Base-by-base conservation (phyloP, 2,797 vertebrate species). In the Silurus lanzhouensis region DNA sequence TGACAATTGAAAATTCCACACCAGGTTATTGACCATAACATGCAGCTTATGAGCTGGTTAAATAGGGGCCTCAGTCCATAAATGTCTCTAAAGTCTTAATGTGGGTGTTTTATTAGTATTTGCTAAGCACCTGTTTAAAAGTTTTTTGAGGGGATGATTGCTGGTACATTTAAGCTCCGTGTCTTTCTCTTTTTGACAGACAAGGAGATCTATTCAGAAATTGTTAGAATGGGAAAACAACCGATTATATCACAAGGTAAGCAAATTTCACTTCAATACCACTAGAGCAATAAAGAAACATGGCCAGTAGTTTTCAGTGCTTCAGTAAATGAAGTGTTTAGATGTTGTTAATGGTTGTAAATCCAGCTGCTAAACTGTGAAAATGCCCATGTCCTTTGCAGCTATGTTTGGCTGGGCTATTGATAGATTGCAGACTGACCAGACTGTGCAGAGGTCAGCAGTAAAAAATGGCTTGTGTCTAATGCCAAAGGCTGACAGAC, bases 191-290 rank as follows among this genome's bases (percentile, higher is more conserved):
- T 91, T 92, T 92, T 92, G 76, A 83, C 94, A 99, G 98, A 99
- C 98, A 81, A 96, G 97, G 95, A 95, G 97, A 92, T 99, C 98
- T 70, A 97, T 99, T 94, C 97, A 99, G 93, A 99, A 99, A 93
- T 93, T 99, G 90, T 90, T 99, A 95, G 97, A 99, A 94, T 99
- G 98, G 98, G 98, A 99, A 94, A 99, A 99, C 94, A 99, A 99
- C 95, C 93, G 98, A 93, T 93, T 99, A 90, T 99, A 99, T 95
- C 98, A 99, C 92, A 99, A 99, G 97, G 98, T 99, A 96, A 96
- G 95, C 85, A 67, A 38, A 85, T 60, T 85, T 55, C 60, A 84
- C 12, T 38, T 31, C 17, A 1, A 17, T 46, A 79, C 66, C 48
- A 9, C 22, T 58, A 31, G 3, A 81, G 25, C 68, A 46, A 48